Conservation (phyloP, 2,888 invertebrate species). For the Digitonthophagus gazella region DNA sequence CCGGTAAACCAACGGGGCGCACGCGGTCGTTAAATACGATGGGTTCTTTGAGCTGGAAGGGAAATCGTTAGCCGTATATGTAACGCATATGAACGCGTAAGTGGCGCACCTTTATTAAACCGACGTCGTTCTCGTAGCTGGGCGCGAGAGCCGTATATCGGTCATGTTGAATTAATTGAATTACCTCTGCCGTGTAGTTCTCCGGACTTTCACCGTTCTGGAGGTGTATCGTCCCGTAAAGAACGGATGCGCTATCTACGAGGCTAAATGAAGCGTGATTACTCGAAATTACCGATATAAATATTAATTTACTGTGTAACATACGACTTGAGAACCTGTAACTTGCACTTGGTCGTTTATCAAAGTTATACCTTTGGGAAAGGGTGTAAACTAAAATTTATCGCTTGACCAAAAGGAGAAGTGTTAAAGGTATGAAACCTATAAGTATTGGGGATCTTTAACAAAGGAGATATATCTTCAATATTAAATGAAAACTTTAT, state of each 20-base stretch:
- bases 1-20: slow-evolving; percentile 20
- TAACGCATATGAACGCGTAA: background rate
- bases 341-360: background rate
- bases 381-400: background rate
- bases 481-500: too few relatives aligned
- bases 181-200: slow-evolving; percentile 20
- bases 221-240: slow-evolving; percentile 28
- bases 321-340: background rate
- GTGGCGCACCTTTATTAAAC: slow-evolving; percentile 31
- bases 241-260: slow-evolving; percentile 20
- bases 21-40: slow-evolving; percentile 23
- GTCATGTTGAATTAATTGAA: slow-evolving; percentile 27
- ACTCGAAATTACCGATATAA: too few relatives aligned
- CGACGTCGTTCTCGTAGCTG: slow-evolving; percentile 32
- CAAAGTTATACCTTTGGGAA: background rate
- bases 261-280: slow-evolving; percentile 1
- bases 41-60: slow-evolving; percentile 24
- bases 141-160: slow-evolving; percentile 23
- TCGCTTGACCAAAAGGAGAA: background rate
- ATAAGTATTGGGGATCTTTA: background rate
- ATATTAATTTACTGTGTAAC: too few relatives aligned
- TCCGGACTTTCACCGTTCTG: slow-evolving; percentile 23
- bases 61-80: slow-evolving; percentile 10
- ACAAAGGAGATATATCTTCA: too few relatives aligned
- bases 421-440: background rate